Percentiles rank a stretch among this genome's conserved stretches.
These are phyloP conservation scores for Arnoldichthys spilopterus DNA, from an alignment of 2,797 vertebrate species.

Conservation along the genomic window DNA sequence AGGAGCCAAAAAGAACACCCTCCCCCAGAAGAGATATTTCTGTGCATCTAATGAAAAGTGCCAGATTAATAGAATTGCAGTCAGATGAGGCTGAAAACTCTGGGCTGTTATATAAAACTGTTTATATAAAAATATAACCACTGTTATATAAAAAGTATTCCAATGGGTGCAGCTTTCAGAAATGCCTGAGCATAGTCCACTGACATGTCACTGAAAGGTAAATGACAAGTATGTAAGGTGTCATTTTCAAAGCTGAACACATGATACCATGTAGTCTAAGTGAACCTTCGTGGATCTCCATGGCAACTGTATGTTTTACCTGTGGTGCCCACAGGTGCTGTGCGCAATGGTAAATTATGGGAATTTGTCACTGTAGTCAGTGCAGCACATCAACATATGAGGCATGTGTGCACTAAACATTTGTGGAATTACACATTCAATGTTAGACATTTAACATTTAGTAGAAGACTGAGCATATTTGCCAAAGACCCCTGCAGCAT, in stretches of 20 bases:
- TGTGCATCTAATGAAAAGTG: background rate
- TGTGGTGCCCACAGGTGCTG: conserved; percentile 5
- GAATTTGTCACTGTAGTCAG: too few relatives aligned
- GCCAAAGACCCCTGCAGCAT: too few relatives aligned
- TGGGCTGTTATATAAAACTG: too few relatives aligned
- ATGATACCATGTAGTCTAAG: background rate
- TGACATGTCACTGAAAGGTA: background rate
- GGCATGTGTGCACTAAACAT: too few relatives aligned
- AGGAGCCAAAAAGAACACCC: too few relatives aligned
- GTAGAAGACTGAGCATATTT: too few relatives aligned
- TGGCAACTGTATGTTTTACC: background rate
- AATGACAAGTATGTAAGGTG: background rate
- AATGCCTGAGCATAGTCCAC: background rate
- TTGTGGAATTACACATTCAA: too few relatives aligned
- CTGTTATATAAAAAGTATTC: background rate
- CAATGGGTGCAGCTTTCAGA: background rate
- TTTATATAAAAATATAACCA: too few relatives aligned
- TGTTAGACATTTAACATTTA: too few relatives aligned
- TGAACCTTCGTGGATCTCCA: background rate
- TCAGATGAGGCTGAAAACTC: background rate
- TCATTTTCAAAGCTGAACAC: background rate
- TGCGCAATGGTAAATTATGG: background rate
- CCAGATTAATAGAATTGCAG: background rate
- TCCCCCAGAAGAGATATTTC: background rate
- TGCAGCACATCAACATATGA: too few relatives aligned